These are phyloP conservation scores for Tapirus terrestris DNA, from an alignment of 2,113 vertebrate species.

Conservation along the genomic window DNA sequence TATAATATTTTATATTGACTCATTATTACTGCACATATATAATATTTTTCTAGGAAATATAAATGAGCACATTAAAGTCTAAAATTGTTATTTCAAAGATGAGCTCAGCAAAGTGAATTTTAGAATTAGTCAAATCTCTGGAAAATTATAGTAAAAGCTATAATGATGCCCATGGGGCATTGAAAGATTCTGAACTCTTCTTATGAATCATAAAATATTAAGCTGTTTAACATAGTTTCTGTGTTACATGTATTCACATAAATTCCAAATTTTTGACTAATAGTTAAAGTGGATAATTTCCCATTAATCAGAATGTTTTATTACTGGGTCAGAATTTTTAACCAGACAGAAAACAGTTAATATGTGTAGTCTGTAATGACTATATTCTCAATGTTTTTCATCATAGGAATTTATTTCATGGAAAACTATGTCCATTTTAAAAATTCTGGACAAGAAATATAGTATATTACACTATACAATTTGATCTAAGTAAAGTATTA, in stretches of 20 bases:
- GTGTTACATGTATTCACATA: background rate
- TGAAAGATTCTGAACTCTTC: background rate
- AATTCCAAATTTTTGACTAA: background rate
- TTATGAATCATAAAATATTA: background rate
- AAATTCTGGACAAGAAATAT: background rate
- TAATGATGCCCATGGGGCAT: background rate
- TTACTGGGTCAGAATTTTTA: background rate
- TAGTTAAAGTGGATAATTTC: background rate
- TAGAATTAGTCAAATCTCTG: constrained; percentile 38
- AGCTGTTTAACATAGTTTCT: background rate
- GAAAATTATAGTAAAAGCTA: background rate
- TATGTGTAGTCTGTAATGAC: background rate
- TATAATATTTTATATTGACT: background rate
- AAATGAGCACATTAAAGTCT: background rate
- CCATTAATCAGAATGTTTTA: background rate
- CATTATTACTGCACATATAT: background rate
- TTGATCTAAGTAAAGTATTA: background rate
- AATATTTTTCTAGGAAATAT: background rate
- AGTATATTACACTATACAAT: background rate
- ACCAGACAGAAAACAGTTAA: background rate
- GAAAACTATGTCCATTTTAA: background rate
- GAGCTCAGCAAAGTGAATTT: background rate
- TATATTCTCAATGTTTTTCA: background rate
- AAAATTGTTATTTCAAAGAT: background rate
- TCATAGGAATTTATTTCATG: background rate